phyloP scores from a whole-genome alignment of 1,140 invertebrate genomes.

The Drosophila bifasciata region DNA sequence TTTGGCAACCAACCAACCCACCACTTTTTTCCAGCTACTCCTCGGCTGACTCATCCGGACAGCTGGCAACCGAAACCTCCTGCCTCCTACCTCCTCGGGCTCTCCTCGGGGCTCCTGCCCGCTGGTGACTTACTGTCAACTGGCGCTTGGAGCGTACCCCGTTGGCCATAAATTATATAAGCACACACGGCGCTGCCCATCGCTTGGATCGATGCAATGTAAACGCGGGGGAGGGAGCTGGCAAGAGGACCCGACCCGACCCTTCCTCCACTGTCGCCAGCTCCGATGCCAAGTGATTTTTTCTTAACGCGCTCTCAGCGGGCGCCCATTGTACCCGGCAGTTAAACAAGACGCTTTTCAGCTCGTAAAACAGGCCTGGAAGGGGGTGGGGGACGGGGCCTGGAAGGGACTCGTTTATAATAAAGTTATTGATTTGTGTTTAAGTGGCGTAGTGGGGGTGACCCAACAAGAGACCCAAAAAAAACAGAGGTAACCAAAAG shows the following conservation, averaged over 20 bases:
- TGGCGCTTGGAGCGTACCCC: slow-evolving; percentile 61
- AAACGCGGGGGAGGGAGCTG: slow-evolving; percentile 24
- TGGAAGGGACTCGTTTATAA: slow-evolving; percentile 43
- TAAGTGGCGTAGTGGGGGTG: slow-evolving; percentile 78
- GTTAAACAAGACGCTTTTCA: slow-evolving; percentile 82
- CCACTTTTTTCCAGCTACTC: slow-evolving; percentile 38
- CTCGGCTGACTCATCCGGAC: slow-evolving; percentile 51
- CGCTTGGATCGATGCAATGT: slow-evolving; percentile 35
- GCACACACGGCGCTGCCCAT: slow-evolving; percentile 40
- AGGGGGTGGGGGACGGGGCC: too few relatives aligned
- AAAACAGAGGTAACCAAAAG: background rate
- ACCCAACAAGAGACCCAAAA: background rate
- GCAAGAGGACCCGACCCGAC: slow-evolving; percentile 19
- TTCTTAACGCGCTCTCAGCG: slow-evolving; percentile 74
- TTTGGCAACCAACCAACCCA: slow-evolving; percentile 28
- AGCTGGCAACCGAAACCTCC: slow-evolving; percentile 37
- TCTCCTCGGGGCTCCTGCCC: too few relatives aligned
- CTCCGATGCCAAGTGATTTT: slow-evolving; percentile 67
- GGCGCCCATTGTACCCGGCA: slow-evolving; percentile 73
- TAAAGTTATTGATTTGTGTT: slow-evolving; percentile 82
- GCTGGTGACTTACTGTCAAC: slow-evolving; percentile 62
- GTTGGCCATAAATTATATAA: slow-evolving; percentile 72
- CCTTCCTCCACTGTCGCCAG: slow-evolving; percentile 49
- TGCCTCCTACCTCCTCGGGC: slow-evolving; percentile 11
- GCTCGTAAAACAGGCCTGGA: slow-evolving; percentile 77